Percentiles rank a stretch among this genome's conserved stretches.
phyloP scores from a whole-genome alignment of 2,888 invertebrate genomes.

The Cryptus viduatorius region DNA sequence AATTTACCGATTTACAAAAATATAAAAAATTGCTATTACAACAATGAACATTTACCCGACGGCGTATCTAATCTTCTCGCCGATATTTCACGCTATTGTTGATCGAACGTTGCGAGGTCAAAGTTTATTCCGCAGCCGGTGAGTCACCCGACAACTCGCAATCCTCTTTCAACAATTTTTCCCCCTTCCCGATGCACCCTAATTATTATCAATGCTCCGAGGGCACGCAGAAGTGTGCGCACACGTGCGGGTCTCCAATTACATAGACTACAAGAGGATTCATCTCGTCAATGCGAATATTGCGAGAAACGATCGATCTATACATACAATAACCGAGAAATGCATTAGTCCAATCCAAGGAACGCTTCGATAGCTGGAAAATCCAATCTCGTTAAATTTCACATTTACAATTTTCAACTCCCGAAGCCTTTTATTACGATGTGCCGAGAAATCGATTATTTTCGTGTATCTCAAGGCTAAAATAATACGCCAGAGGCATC shows the following conservation, averaged over 20 bases:
- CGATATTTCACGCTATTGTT: slow-evolving; percentile 43
- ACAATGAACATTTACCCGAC: slow-evolving; percentile 21
- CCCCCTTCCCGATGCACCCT: slow-evolving; percentile 34
- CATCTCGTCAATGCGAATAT: not conserved
- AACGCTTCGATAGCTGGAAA: slow-evolving; percentile 21
- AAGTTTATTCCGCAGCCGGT: slow-evolving; percentile 59
- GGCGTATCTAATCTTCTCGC: slow-evolving; percentile 35
- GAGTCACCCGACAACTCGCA: slow-evolving; percentile 44
- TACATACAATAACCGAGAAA: not conserved
- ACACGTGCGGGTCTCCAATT: slow-evolving; percentile 38
- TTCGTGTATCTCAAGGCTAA: slow-evolving; percentile 36
- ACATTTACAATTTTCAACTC: not conserved
- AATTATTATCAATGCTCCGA: slow-evolving; percentile 50
- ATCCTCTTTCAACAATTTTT: slow-evolving; percentile 19
- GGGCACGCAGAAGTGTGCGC: slow-evolving; percentile 1
- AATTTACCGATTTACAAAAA: slow-evolving; percentile 7
- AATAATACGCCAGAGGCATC: slow-evolving; percentile 45
- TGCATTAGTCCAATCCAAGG: slow-evolving; percentile 3
- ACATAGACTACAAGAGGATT: not conserved
- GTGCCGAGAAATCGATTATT: slow-evolving; percentile 47
- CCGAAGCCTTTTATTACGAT: slow-evolving; percentile 14
- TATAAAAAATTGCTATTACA: not conserved
- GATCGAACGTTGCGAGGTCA: slow-evolving; percentile 56
- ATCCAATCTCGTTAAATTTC: slow-evolving; percentile 29
- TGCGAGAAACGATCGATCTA: not conserved